phyloP scores from a whole-genome alignment of 2,113 vertebrate species.

The Hemichromis elongatus region DNA sequence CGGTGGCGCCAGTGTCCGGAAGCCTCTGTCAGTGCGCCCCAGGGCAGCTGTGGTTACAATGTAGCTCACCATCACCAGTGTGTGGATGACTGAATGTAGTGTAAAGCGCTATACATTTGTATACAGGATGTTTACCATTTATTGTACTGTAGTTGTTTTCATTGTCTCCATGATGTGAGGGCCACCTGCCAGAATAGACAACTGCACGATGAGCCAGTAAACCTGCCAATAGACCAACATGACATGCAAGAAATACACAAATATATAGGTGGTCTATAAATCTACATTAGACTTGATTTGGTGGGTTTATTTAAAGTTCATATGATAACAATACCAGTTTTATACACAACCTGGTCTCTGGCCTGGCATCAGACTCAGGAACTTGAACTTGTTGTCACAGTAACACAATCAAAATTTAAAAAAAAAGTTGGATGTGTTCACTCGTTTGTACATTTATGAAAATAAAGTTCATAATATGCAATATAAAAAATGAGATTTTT shows the following conservation, averaged over 20 bases:
- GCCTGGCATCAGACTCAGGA: neutral
- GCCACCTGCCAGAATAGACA: neutral
- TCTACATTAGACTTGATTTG: neutral
- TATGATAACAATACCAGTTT: neutral
- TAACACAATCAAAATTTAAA: neutral
- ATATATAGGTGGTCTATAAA: slow-evolving; percentile 3
- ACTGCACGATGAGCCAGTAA: neutral
- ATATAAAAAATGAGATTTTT: neutral
- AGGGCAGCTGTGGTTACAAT: too few relatives aligned
- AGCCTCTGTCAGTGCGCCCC: too few relatives aligned
- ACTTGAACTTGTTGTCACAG: neutral
- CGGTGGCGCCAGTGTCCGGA: too few relatives aligned
- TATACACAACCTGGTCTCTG: neutral
- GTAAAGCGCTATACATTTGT: too few relatives aligned
- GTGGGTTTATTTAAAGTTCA: neutral
- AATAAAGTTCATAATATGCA: neutral
- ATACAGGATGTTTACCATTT: too few relatives aligned
- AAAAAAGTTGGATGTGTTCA: neutral
- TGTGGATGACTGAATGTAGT: too few relatives aligned
- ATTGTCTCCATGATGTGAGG: neutral
- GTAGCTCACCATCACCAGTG: too few relatives aligned
- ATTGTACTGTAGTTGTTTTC: neutral
- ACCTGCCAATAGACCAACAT: neutral
- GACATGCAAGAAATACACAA: neutral
- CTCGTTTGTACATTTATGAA: neutral